These are phyloP conservation scores for Alligator mississippiensis DNA, from an alignment of 2,113 vertebrate genomes.

Conservation along the genomic window DNA sequence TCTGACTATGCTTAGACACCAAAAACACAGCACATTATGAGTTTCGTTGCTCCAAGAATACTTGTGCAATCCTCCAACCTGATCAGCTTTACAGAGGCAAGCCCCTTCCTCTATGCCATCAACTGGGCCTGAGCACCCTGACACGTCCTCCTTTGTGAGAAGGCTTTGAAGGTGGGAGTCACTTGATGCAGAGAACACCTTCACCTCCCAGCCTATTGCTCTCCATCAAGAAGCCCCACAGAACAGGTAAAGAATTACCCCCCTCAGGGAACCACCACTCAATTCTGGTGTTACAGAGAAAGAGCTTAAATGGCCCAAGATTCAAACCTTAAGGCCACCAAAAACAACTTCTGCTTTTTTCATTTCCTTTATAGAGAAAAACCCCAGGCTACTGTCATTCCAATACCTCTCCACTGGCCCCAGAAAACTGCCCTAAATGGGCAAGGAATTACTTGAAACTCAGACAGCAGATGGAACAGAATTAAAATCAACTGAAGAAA, in stretches of 20 bases:
- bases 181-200: background rate
- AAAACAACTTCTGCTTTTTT: background rate
- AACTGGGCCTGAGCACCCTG: background rate
- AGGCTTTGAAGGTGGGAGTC: background rate
- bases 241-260: background rate
- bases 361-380: background rate
- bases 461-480: slow-evolving; percentile 82
- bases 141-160: background rate
- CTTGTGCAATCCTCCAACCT: background rate
- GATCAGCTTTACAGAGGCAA: background rate
- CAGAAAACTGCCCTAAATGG: slow-evolving; percentile 74
- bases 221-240: no score
- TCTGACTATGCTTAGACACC: background rate
- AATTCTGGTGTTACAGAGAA: background rate
- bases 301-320: background rate
- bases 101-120: background rate
- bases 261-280: background rate
- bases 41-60: background rate
- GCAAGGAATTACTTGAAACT: slow-evolving; percentile 66
- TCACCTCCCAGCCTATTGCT: background rate
- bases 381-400: background rate
- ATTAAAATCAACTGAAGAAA: slow-evolving; percentile 77
- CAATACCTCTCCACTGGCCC: rapidly evolving
- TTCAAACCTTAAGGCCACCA: rapidly evolving
- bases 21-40: background rate